These are phyloP conservation scores for Hydrocynus forskahlii DNA, from an alignment of 2,797 vertebrate species.

Conservation along the genomic window DNA sequence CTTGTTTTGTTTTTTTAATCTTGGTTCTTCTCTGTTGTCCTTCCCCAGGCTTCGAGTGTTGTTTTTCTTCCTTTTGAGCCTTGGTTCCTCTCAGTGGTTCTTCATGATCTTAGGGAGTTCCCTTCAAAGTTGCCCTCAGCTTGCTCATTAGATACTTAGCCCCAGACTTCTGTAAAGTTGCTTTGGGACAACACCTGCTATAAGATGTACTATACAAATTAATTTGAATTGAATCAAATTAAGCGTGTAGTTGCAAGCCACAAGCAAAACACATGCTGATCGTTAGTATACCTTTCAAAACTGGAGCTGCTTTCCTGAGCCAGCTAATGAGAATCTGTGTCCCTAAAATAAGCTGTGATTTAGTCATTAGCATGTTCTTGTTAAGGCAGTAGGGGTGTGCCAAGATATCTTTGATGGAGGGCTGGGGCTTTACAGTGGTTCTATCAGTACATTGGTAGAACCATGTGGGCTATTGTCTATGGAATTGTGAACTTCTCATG, in stretches of 20 bases:
- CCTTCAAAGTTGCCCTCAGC: neutral
- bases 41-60: too few relatives aligned
- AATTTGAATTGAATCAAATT: neutral
- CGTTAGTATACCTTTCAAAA: slow-evolving; percentile 4
- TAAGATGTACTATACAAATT: neutral
- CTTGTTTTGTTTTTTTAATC: neutral
- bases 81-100: neutral
- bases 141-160: neutral
- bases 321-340: slow-evolving; percentile 12
- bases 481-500: neutral
- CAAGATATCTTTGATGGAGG: neutral
- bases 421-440: neutral
- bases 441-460: neutral
- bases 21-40: neutral
- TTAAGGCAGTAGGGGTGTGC: neutral
- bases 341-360: slow-evolving; percentile 19
- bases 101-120: neutral
- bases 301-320: neutral
- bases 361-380: slow-evolving; percentile 23
- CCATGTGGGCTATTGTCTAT: neutral
- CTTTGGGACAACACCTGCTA: neutral
- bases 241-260: neutral
- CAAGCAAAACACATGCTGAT: neutral
- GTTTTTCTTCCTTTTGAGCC: neutral
- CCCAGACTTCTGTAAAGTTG: neutral